Evolutionary conservation across 2,888 invertebrate species (phyloP), one percentile per base, ranked within the genome.

Genomic region (Globia sparganii): DNA sequence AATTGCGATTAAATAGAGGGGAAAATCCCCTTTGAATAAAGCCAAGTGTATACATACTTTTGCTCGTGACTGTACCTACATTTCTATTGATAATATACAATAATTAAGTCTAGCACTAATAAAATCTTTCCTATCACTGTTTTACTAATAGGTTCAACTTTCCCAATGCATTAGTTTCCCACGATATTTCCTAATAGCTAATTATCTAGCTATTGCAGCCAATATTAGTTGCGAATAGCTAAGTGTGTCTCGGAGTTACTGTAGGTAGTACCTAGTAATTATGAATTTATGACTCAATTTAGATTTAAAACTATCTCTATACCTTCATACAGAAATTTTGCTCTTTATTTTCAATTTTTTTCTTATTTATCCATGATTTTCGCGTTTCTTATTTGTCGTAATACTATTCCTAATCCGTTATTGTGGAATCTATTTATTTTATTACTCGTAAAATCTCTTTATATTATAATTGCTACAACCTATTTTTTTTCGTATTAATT

Each of bases 181-280:
- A 72, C 25, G 28, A 74, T 59, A 68, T 71, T 75, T 59, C 49
- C 37, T 40, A 73, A 71, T 62, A 34, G 56, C 66, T 82, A 82
- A 72, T 84, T 75, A 78, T 40, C 53, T 34, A 31, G 8, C n/a
- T 53, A 72, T 78, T 75, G 59, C 74, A 71, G 65, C 21, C 9
- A 71, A 70, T 79, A 67, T 81, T 79, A 70, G 56, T 68, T 80
- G 58, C 11, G 25, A 71, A 81, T 67, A 53, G 43, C 40, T 70
- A 31, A 72, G 72, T 71, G 28, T 70, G 40, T 34, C 61, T 65
- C 46, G 56, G 37, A 69, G 31, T 65, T 18, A 43, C 4, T 43
- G 62, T 68, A 53, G 58, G 40, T 18, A 25, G 28, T 53, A n/a
- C n/a, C n/a, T n/a, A 46, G 15, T 72, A 62, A 62, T 81, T 66